phyloP scores from a whole-genome alignment of 2,888 invertebrate genomes.

The Drosophila cracens region DNA sequence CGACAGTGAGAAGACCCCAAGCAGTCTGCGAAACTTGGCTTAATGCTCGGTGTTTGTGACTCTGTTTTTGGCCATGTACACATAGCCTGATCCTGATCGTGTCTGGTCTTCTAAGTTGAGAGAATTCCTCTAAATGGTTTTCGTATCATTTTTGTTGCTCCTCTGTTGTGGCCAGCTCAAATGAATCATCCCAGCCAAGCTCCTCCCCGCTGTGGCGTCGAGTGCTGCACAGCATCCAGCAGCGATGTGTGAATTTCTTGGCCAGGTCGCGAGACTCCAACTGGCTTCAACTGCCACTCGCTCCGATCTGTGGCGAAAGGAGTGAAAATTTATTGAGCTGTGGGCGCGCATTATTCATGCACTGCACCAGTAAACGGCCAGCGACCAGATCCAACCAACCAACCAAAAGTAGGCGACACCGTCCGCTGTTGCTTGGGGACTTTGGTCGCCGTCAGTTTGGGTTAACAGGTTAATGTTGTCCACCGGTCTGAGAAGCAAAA shows the following conservation, averaged over 20 bases:
- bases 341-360: conserved; percentile 84
- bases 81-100: conserved; percentile 59
- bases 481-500: conserved; percentile 42
- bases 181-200: conserved; percentile 75
- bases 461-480: conserved; percentile 83
- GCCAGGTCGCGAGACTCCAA: conserved; percentile 19
- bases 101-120: conserved; percentile 71
- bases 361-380: conserved; percentile 53
- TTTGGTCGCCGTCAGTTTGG: conserved; percentile 77
- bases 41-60: conserved; percentile 38
- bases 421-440: conserved; percentile 66
- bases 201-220: conserved; percentile 82
- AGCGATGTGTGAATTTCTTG: conserved; percentile 72
- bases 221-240: conserved; percentile 59
- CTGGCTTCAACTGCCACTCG: conserved; percentile 41
- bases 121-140: conserved; percentile 80
- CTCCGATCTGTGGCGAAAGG: conserved; percentile 69
- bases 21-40: conserved; percentile 82
- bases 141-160: conserved; percentile 56
- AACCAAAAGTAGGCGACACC: conserved; percentile 76
- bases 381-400: conserved; percentile 34
- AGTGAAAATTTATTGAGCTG: conserved; percentile 84
- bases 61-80: conserved; percentile 58
- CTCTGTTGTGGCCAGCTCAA: conserved; percentile 51
- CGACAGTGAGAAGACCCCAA: conserved; percentile 82